Percentiles rank a stretch among this genome's conserved stretches.
Evolutionary conservation across 2,888 invertebrate species (phyloP).

Genomic region (Calephelis perditalis): DNA sequence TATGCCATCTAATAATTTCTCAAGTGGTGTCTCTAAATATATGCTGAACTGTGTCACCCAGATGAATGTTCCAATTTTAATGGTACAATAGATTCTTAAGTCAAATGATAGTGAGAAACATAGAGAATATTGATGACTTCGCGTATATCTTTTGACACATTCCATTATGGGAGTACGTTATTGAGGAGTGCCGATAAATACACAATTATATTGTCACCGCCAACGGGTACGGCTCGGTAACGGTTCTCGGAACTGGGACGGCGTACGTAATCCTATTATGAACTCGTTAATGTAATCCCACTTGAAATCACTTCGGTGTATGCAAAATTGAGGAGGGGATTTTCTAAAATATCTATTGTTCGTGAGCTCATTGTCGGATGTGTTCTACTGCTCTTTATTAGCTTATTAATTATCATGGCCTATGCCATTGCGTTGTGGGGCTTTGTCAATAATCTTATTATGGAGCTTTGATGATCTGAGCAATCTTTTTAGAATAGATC

Average conservation of each 20-base stretch:
- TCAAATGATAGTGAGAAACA: conserved; percentile 21
- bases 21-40: too few species aligned
- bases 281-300: conserved; percentile 69
- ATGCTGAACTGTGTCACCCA: not conserved
- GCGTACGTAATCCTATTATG: conserved; percentile 71
- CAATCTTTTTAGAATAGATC: too few species aligned
- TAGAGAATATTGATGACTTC: conserved; percentile 46
- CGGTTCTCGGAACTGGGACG: conserved; percentile 65
- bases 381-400: not conserved
- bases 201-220: conserved; percentile 66
- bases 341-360: conserved; percentile 10
- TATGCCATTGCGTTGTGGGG: too few species aligned
- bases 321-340: conserved; percentile 6
- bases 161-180: conserved; percentile 41
- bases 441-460: too few species aligned
- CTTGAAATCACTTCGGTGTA: conserved; percentile 34
- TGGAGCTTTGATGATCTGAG: too few species aligned
- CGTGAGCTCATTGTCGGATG: not conserved
- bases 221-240: conserved; percentile 60
- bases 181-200: conserved; percentile 51
- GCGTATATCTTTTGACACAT: conserved; percentile 44
- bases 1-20: too few species aligned
- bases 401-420: not conserved
- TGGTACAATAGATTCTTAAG: not conserved
- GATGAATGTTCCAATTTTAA: not conserved